Conservation (phyloP, 1,140 invertebrate species). For the Antheraea mylitta region DNA sequence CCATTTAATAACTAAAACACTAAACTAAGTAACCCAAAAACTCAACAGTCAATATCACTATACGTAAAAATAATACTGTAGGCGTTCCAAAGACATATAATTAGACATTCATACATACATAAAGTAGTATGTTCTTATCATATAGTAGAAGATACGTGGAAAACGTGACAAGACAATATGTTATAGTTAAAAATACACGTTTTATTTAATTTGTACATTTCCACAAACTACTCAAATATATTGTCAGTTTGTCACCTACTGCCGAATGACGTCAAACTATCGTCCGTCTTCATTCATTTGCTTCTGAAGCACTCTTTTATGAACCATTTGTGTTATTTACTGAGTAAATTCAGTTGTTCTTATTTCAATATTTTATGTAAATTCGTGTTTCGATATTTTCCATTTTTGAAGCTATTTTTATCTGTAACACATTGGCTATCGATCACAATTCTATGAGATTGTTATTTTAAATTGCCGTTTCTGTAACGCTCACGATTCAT, state of each 20-base stretch:
- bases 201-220: constrained; percentile 11
- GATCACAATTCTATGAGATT: neutral
- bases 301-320: neutral
- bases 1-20: too few relatives aligned
- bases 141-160: neutral
- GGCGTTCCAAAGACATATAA: neutral
- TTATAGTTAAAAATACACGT: neutral
- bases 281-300: constrained; percentile 3
- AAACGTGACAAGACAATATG: neutral
- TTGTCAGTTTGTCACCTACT: neutral
- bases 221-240: neutral
- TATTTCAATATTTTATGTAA: neutral
- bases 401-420: neutral
- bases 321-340: neutral
- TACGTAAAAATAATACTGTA: too few relatives aligned
- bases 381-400: neutral
- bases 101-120: neutral
- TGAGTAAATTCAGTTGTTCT: neutral
- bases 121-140: neutral
- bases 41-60: too few relatives aligned
- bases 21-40: too few relatives aligned
- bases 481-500: neutral
- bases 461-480: neutral
- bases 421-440: neutral
- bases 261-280: constrained; percentile 18